phyloP scores from a whole-genome alignment of 2,113 vertebrate genomes.

The Mirza zaza region DNA sequence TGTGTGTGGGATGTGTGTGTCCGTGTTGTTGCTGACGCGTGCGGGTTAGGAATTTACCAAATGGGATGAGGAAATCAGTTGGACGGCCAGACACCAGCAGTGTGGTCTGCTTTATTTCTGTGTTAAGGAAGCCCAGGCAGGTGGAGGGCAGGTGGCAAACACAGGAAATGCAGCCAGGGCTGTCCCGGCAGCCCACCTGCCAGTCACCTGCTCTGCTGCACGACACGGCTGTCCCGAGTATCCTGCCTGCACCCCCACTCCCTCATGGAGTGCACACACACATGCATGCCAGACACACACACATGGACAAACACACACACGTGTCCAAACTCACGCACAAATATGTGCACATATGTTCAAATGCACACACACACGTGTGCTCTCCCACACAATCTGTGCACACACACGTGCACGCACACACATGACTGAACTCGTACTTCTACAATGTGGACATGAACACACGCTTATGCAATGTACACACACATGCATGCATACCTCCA shows the following conservation, averaged over 20 bases:
- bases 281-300: not conserved
- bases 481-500: no score
- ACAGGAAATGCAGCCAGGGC: conserved; percentile 44
- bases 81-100: not conserved
- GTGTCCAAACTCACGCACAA: not conserved
- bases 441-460: not conserved
- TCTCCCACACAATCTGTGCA: not conserved
- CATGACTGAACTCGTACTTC: not conserved
- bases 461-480: no score
- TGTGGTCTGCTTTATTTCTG: conserved; percentile 48
- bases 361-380: not conserved
- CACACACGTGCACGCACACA: not conserved
- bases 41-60: not conserved
- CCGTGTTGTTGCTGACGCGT: not conserved
- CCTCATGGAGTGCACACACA: not conserved
- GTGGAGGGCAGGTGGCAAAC: not conserved
- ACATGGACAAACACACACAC: not conserved
- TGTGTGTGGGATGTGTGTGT: no score
- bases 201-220: not conserved
- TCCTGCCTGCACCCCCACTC: not conserved
- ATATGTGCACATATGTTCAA: not conserved
- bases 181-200: not conserved
- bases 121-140: conserved; percentile 65
- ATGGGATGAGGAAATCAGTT: not conserved
- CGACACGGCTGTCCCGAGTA: not conserved